phyloP scores from a whole-genome alignment of 2,797 vertebrate species.

The Syndactyla subalaris region DNA sequence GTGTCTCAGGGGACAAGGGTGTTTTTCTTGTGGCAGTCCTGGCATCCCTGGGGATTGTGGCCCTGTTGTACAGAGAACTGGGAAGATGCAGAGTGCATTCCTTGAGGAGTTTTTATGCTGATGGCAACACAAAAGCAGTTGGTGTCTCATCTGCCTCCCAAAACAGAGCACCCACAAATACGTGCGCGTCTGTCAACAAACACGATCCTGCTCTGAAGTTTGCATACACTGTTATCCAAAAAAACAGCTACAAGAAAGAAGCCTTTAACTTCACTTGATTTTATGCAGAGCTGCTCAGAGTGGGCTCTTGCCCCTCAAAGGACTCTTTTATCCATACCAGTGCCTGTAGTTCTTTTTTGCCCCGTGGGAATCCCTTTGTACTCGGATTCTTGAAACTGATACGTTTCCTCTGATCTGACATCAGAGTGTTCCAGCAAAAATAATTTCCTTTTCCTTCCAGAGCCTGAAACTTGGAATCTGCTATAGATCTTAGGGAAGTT shows the following conservation, averaged over 20 bases:
- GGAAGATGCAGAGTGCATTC: not conserved
- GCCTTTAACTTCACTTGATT: slow-evolving; percentile 14
- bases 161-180: not conserved
- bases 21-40: not conserved
- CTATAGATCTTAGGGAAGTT: not conserved
- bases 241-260: slow-evolving; percentile 21
- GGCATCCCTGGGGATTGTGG: not conserved
- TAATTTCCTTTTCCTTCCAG: slow-evolving; percentile 42
- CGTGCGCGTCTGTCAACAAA: slow-evolving; percentile 10
- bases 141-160: slow-evolving; percentile 15
- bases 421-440: slow-evolving; percentile 41
- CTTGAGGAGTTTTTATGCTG: not conserved
- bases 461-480: slow-evolving; percentile 33
- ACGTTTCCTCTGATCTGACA: slow-evolving; percentile 38
- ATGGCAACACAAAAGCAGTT: not conserved
- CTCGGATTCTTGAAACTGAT: slow-evolving; percentile 38
- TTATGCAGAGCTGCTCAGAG: not conserved
- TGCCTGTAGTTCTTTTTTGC: slow-evolving; percentile 23
- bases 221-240: not conserved
- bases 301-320: slow-evolving; percentile 41
- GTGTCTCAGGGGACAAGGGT: not conserved
- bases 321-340: slow-evolving; percentile 16
- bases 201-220: slow-evolving; percentile 6
- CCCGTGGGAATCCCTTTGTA: slow-evolving; percentile 39
- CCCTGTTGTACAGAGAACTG: not conserved